Evolutionary conservation across 2,113 vertebrate species (phyloP), one percentile per base, ranked within the genome.

Genomic region (Elaphurus davidianus): DNA sequence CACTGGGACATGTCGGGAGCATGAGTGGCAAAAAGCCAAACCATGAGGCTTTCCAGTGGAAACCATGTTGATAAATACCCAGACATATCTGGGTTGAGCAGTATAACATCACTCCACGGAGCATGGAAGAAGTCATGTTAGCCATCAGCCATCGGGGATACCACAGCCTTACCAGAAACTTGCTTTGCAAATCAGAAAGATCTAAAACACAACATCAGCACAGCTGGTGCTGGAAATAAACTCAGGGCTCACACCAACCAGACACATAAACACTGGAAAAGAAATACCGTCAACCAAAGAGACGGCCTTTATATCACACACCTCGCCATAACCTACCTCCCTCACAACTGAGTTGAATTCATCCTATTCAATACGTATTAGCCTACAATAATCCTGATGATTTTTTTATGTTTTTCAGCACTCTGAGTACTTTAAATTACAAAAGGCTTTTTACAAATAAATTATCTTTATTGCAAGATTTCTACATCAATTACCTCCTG

Each of bases 401-500:
- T 90, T 92, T 87, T 90, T 43, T 76, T 30, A 85, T 36, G 33
- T 52, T 90, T 93, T 97, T 52, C 54, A 52, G 83, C 74, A 79
- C 50, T n/a, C 62, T 71, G 76, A 92, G 36, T 47, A 54, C 47
- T 87, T 84, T 55, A 36, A 90, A 88, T 86, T 92, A 36, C 23
- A 62, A 92, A 93, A 71, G 64, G 27, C 83, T 47, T 33, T 95
- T 97, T 89, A 76, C 36, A 93, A 96, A 85, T 76, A 92, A 92
- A 86, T 28, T 57, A n/a, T 21, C 74, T 93, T 59, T 55, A 84
- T 83, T 71, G 52, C 47, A 92, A 74, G 74, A 43, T 94, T 91
- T 95, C 54, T 82, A 30, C 59, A 64, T 92, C 95, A 55, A n/a
- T 96, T 71, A 84, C 52, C 87, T 94, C 91, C 92, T 11, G 6